A percentile compares a stretch with the other conserved stretches of the same genome.
phyloP scores from a whole-genome alignment of 2,888 invertebrate species.

The Pachliopta kotzebuea region DNA sequence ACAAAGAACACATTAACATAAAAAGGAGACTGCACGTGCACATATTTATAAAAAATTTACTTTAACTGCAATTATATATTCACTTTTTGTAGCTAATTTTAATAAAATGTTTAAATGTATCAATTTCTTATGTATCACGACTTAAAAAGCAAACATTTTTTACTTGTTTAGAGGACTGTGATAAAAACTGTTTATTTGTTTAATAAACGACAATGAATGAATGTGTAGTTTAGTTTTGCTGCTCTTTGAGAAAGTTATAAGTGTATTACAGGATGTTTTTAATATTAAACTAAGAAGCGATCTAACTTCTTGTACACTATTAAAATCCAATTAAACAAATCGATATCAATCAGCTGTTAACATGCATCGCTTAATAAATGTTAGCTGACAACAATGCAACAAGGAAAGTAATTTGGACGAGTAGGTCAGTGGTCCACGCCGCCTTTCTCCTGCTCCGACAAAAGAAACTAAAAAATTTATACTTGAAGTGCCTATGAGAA shows the following conservation, averaged over 20 bases:
- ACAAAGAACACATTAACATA: too few species aligned
- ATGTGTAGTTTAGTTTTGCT: not conserved
- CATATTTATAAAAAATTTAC: too few species aligned
- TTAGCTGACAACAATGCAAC: conserved; percentile 51
- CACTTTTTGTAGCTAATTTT: too few species aligned
- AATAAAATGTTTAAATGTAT: not conserved
- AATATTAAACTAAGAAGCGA: not conserved
- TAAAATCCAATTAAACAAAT: not conserved
- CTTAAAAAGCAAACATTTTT: not conserved
- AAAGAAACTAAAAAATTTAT: conserved; percentile 46
- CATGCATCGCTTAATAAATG: conserved; percentile 32
- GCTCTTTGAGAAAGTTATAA: not conserved
- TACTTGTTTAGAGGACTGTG: not conserved
- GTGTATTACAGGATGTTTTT: not conserved
- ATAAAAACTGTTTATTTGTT: too few species aligned
- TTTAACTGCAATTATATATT: too few species aligned
- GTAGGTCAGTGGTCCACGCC: conserved; percentile 63
- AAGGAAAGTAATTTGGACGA: conserved; percentile 62
- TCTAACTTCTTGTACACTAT: not conserved
- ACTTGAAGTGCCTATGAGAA: conserved; percentile 47
- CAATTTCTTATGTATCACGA: not conserved
- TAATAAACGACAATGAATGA: too few species aligned
- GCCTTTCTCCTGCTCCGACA: conserved; percentile 63
- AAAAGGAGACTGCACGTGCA: too few species aligned
- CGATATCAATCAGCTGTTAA: conserved; percentile 21